phyloP scores from a whole-genome alignment of 2,113 vertebrate species.

The Asarcornis scutulata region DNA sequence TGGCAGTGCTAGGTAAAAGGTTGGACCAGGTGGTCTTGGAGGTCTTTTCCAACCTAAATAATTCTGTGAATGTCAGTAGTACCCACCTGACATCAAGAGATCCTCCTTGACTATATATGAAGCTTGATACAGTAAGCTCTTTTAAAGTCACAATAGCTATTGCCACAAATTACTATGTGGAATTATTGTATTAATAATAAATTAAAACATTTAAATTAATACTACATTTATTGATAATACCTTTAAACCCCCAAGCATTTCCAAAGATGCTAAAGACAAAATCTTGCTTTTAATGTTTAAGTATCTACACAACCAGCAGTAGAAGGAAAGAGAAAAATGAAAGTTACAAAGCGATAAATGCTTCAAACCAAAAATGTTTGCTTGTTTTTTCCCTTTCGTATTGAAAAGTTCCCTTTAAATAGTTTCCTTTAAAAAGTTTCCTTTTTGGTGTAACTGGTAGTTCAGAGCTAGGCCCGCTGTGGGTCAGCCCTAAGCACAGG shows the following conservation, averaged over 20 bases:
- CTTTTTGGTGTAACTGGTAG: background rate
- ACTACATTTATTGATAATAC: no score
- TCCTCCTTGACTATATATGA: fast-evolving
- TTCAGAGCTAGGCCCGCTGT: background rate
- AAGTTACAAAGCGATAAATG: background rate
- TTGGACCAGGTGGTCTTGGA: no score
- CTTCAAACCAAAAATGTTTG: background rate
- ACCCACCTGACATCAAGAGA: background rate
- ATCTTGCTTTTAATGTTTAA: background rate
- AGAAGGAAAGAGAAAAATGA: background rate
- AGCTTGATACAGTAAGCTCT: background rate
- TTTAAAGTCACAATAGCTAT: background rate
- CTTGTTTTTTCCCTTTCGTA: background rate
- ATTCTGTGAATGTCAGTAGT: background rate
- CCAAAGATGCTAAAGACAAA: background rate
- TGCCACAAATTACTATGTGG: background rate
- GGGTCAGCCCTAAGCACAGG: background rate
- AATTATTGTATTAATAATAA: background rate
- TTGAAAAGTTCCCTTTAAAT: background rate
- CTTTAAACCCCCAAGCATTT: background rate
- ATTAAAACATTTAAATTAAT: no score
- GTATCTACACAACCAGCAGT: background rate
- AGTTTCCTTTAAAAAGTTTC: no score
- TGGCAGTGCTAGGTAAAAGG: no score
- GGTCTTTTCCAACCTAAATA: no score